phyloP scores from a whole-genome alignment of 1,140 invertebrate species.

The Drosophila leontia region DNA sequence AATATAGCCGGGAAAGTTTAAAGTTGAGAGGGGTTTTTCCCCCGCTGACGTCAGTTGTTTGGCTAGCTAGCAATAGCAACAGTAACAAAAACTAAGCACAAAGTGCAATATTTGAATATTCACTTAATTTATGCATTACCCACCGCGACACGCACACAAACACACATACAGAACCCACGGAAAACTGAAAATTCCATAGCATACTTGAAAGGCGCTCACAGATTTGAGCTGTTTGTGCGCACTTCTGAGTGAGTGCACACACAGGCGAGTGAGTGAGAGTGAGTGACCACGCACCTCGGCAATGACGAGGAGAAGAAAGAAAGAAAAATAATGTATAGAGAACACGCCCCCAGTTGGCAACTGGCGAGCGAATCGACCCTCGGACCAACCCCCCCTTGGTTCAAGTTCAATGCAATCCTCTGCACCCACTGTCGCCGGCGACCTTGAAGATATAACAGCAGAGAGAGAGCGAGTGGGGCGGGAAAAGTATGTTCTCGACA shows the following conservation, averaged over 20 bases:
- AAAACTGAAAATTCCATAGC: constrained; percentile 51
- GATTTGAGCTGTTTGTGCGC: constrained; percentile 22
- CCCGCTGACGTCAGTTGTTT: constrained; percentile 58
- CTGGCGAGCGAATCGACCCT: constrained; percentile 38
- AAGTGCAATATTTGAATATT: constrained; percentile 70
- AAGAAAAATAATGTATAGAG: background rate
- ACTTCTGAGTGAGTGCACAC: constrained; percentile 23
- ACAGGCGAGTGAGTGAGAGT: constrained; percentile 17
- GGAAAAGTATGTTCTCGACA: constrained; percentile 31
- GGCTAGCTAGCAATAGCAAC: constrained; percentile 8
- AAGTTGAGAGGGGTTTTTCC: constrained; percentile 59
- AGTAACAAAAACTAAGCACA: constrained; percentile 18
- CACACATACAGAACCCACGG: constrained; percentile 3
- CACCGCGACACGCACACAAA: background rate
- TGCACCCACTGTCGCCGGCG: constrained; percentile 39
- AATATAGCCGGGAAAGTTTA: constrained; percentile 70
- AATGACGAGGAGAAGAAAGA: background rate
- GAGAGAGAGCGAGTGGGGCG: background rate
- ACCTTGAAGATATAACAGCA: constrained; percentile 53
- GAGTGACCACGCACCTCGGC: constrained; percentile 26
- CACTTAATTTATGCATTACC: constrained; percentile 69
- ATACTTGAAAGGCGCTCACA: constrained; percentile 48
- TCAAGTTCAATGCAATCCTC: constrained; percentile 77
- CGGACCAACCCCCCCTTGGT: constrained; percentile 45
- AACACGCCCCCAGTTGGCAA: constrained; percentile 65